A percentile compares a stretch with the other conserved stretches of the same genome.
Evolutionary conservation across 2,888 invertebrate genomes (phyloP).

Genomic region (Drosophila prostipennis): DNA sequence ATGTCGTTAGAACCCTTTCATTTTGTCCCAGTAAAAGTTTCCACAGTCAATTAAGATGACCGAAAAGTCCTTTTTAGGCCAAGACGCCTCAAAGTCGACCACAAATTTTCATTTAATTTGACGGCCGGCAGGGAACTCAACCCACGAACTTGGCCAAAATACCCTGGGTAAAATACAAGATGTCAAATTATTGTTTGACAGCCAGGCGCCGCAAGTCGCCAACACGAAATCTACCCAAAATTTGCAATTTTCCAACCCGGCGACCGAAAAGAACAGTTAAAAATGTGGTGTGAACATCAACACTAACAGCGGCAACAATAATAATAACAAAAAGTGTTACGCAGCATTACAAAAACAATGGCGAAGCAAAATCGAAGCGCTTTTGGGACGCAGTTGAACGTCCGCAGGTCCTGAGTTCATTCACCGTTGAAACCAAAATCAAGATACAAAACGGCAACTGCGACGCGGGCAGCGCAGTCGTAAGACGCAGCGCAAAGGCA

Average conservation of each 20-base stretch:
- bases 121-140: neutral
- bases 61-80: slow-evolving; percentile 10
- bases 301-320: slow-evolving; percentile 17
- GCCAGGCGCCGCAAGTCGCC: slow-evolving; percentile 20
- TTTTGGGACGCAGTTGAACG: slow-evolving; percentile 74
- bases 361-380: slow-evolving; percentile 49
- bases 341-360: slow-evolving; percentile 44
- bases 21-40: neutral
- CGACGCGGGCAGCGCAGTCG: slow-evolving; percentile 48
- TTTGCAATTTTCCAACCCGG: slow-evolving; percentile 30
- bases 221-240: slow-evolving; percentile 17
- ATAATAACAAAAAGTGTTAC: slow-evolving; percentile 53
- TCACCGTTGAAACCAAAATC: slow-evolving; percentile 79
- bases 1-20: slow-evolving; percentile 13
- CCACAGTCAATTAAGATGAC: slow-evolving; percentile 28
- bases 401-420: slow-evolving; percentile 78
- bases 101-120: slow-evolving; percentile 52
- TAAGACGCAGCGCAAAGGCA: slow-evolving; percentile 51
- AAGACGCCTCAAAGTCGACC: slow-evolving; percentile 45
- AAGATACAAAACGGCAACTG: slow-evolving; percentile 60
- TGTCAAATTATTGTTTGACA: slow-evolving; percentile 46
- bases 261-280: slow-evolving; percentile 44
- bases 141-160: slow-evolving; percentile 2
- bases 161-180: slow-evolving; percentile 24
- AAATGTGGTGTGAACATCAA: slow-evolving; percentile 31